Conservation (phyloP, 2,113 vertebrate genomes). For the Lampris incognitus region DNA sequence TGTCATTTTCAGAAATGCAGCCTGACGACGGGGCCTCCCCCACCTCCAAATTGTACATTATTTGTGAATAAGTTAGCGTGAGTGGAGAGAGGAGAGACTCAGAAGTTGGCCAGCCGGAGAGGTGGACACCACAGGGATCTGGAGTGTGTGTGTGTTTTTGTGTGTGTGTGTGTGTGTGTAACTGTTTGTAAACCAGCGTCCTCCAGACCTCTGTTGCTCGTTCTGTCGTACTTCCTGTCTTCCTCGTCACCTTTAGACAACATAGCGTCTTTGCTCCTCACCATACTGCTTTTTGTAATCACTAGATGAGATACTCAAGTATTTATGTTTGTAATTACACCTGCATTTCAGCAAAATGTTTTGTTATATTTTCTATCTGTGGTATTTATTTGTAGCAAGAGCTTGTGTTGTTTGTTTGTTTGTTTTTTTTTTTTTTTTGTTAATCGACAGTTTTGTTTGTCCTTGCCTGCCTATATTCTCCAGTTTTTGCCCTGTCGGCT, state of each 20-base stretch:
- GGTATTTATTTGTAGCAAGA: conserved; percentile 86
- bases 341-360: conserved; percentile 76
- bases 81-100: conserved; percentile 63
- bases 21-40: conserved; percentile 46
- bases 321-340: conserved; percentile 87
- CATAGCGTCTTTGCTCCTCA: conserved; percentile 74
- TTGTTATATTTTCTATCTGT: conserved; percentile 83
- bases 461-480: conserved; percentile 33
- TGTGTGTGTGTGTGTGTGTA: conserved; percentile 24
- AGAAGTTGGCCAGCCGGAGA: conserved; percentile 34
- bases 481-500: conserved; percentile 18
- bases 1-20: conserved; percentile 69
- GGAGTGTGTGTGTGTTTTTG: conserved; percentile 45
- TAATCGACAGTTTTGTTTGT: conserved; percentile 8
- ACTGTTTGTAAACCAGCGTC: conserved; percentile 41
- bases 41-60: conserved; percentile 78
- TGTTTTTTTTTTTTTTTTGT: conserved; percentile 36
- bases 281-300: conserved; percentile 77
- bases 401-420: conserved; percentile 63
- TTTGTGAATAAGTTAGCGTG: conserved; percentile 80
- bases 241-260: conserved; percentile 60
- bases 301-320: conserved; percentile 81
- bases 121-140: conserved; percentile 49
- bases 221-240: conserved; percentile 44
- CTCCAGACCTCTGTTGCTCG: conserved; percentile 51